These are phyloP conservation scores for Cepaea hortensis DNA, from an alignment of 2,888 invertebrate species.

Conservation along the genomic window DNA sequence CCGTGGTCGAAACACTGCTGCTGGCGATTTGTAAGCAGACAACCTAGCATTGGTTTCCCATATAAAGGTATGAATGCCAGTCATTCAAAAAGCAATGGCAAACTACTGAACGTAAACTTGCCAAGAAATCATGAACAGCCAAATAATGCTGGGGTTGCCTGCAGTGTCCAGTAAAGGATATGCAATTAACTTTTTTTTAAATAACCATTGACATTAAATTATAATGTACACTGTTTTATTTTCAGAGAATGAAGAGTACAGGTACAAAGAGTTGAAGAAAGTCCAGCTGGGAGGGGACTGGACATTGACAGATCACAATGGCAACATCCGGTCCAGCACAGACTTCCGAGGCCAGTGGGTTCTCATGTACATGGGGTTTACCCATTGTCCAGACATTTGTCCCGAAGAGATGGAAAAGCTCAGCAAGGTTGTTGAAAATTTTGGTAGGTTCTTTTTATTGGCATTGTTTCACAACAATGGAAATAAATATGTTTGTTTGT, in stretches of 20 bases:
- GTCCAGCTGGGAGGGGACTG: constrained; percentile 89
- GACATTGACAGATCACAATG: constrained; percentile 82
- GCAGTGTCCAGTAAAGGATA: no score
- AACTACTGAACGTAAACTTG: no score
- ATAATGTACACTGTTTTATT: neutral
- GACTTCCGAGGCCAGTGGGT: constrained; percentile 96
- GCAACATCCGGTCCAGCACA: constrained; percentile 82
- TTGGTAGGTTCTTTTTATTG: constrained; percentile 59
- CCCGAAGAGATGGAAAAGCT: constrained; percentile 99
- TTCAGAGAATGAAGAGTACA: constrained; percentile 59
- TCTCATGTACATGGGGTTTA: constrained; percentile 98
- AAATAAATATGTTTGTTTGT: neutral
- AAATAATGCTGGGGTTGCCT: no score
- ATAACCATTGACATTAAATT: no score
- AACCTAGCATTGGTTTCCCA: no score
- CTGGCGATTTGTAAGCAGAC: no score
- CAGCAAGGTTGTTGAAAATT: constrained; percentile 84
- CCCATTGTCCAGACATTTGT: constrained; percentile 99
- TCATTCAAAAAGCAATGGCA: no score
- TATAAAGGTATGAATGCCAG: no score
- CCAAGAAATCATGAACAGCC: no score
- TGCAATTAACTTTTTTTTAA: no score
- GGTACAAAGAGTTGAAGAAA: constrained; percentile 83
- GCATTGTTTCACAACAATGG: neutral
- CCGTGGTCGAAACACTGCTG: no score